A percentile compares a stretch with the other conserved stretches of the same genome.
phyloP scores from a whole-genome alignment of 2,113 vertebrate species.

The Cynopterus brachyotis region DNA sequence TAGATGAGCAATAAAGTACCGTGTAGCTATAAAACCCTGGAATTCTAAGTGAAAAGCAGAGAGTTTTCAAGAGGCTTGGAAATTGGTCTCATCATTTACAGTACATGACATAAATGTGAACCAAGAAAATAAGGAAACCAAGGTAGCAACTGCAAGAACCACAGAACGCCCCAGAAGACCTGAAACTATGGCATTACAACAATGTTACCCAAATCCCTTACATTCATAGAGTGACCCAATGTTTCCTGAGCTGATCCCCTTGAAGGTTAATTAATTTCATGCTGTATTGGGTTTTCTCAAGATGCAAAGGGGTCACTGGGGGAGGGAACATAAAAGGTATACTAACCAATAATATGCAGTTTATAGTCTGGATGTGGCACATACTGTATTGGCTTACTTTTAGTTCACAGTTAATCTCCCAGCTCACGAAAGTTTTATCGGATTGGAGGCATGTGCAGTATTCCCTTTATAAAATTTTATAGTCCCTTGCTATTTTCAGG shows the following conservation, averaged over 20 bases:
- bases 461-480: constrained; percentile 87
- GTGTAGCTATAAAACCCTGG: not conserved
- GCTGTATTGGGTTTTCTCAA: not conserved
- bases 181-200: fast-evolving
- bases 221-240: not conserved
- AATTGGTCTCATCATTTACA: constrained; percentile 22
- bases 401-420: constrained; percentile 85
- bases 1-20: not conserved
- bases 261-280: constrained; percentile 59
- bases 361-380: constrained; percentile 72
- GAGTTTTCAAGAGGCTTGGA: constrained; percentile 36
- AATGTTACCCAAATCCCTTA: not conserved
- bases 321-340: constrained; percentile 77
- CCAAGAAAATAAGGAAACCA: constrained; percentile 49
- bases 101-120: constrained; percentile 50
- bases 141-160: not conserved
- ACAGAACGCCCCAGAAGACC: not conserved
- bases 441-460: constrained; percentile 83
- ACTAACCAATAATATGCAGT: constrained; percentile 78
- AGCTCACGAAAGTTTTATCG: constrained; percentile 86
- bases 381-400: constrained; percentile 82
- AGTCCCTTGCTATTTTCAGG: constrained; percentile 84
- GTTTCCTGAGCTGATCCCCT: constrained; percentile 34
- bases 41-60: not conserved
- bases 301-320: constrained; percentile 68